Evolutionary conservation across 2,113 vertebrate species (phyloP).

Genomic region (Silurus glanis): DNA sequence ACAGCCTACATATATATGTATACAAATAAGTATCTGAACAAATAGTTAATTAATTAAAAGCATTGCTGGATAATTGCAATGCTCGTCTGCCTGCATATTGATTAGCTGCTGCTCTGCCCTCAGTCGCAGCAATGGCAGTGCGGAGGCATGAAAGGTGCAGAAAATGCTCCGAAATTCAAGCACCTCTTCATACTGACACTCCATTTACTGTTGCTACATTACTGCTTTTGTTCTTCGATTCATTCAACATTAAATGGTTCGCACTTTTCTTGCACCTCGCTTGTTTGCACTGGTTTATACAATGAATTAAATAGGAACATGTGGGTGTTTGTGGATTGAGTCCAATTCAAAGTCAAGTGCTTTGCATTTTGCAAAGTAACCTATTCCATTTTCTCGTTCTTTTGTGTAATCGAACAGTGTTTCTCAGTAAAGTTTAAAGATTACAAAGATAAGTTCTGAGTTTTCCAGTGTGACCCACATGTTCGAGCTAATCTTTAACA

Average conservation of each 20-base stretch:
- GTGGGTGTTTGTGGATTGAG: neutral
- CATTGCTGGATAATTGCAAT: neutral
- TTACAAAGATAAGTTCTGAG: neutral
- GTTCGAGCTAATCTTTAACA: constrained; percentile 26
- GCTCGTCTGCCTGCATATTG: neutral
- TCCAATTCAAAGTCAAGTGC: neutral
- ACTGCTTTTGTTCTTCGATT: neutral
- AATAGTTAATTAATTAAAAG: constrained; percentile 4
- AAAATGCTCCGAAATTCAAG: neutral
- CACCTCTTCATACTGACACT: neutral
- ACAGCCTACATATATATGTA: neutral
- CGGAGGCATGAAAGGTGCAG: constrained; percentile 10
- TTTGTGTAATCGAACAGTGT: neutral
- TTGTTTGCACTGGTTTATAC: too few relatives aligned
- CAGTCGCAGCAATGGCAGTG: neutral
- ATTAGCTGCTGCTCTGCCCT: neutral
- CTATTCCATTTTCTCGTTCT: neutral
- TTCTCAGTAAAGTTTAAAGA: constrained; percentile 7
- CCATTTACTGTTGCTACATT: neutral
- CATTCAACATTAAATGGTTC: neutral
- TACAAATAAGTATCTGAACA: neutral
- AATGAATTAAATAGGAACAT: neutral
- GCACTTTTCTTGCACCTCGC: too few relatives aligned
- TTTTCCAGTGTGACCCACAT: neutral
- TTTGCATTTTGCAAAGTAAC: neutral